These are phyloP conservation scores for Brachyalestes nurse DNA, from an alignment of 2,797 vertebrate species.

Conservation along the genomic window DNA sequence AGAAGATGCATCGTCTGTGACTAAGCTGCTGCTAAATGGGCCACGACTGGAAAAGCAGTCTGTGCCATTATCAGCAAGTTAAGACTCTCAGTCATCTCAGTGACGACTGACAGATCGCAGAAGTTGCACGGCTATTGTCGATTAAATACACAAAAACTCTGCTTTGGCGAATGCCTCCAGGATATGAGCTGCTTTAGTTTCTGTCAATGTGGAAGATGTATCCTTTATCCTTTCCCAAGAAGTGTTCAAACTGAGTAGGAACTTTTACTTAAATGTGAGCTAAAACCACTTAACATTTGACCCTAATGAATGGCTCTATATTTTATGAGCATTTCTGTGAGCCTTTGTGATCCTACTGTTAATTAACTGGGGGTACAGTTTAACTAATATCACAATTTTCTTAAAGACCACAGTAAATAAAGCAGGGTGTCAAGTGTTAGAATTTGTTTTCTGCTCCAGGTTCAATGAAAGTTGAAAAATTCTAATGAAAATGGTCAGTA, in stretches of 20 bases:
- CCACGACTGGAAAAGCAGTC: slow-evolving; percentile 25
- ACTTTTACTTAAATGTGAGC: not conserved
- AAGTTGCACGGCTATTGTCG: not conserved
- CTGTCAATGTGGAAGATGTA: not conserved
- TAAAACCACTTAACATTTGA: no score
- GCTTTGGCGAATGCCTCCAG: not conserved
- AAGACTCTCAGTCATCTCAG: not conserved
- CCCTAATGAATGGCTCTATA: no score
- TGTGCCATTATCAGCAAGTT: slow-evolving; percentile 16
- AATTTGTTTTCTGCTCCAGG: no score
- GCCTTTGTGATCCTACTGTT: no score
- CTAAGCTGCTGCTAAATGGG: slow-evolving; percentile 41
- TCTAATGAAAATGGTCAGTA: no score
- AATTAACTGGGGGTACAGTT: no score
- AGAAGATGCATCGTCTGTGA: slow-evolving; percentile 8
- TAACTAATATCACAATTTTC: no score
- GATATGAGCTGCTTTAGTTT: not conserved
- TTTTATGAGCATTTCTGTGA: no score
- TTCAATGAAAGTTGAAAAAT: no score
- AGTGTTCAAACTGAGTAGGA: not conserved
- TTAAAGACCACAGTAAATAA: no score
- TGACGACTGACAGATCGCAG: slow-evolving; percentile 35
- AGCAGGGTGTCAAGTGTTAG: no score
- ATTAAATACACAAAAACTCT: not conserved
- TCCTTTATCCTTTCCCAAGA: slow-evolving; percentile 1